A percentile compares a stretch with the other conserved stretches of the same genome.
Evolutionary conservation across 2,113 vertebrate species (phyloP).

Genomic region (Tetrao urogallus): DNA sequence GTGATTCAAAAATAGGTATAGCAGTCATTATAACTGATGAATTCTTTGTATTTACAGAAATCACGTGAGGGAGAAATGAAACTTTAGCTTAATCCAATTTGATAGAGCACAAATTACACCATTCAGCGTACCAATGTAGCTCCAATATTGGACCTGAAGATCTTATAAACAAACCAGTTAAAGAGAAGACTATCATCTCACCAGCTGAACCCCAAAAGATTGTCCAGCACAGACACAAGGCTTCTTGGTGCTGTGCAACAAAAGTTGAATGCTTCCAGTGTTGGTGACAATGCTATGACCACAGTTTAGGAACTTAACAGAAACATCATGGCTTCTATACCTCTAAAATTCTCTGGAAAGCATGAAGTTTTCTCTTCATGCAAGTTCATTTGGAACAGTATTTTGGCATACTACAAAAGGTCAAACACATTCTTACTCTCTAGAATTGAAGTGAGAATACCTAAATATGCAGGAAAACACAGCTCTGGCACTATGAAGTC

Average conservation of each 20-base stretch:
- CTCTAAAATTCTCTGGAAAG: background rate
- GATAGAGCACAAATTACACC: background rate
- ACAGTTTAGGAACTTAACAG: background rate
- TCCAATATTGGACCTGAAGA: background rate
- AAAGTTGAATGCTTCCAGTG: background rate
- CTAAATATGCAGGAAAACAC: background rate
- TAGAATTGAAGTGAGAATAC: background rate
- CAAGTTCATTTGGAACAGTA: background rate
- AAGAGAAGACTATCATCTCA: background rate
- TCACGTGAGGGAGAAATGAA: background rate
- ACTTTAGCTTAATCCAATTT: background rate
- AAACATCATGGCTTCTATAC: background rate
- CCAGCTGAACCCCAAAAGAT: background rate
- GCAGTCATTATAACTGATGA: background rate
- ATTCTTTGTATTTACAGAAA: background rate
- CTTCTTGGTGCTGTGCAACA: background rate
- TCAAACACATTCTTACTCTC: background rate
- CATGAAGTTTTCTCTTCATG: background rate
- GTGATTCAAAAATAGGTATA: background rate
- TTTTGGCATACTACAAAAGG: conserved; percentile 17
- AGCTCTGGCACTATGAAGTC: background rate
- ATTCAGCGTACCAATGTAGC: fast-evolving
- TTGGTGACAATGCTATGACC: background rate
- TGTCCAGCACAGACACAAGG: background rate
- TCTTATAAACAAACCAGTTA: background rate